Evolutionary conservation across 2,888 invertebrate species (phyloP), one percentile per base, ranked within the genome.

Genomic region (Piscicola geometra): DNA sequence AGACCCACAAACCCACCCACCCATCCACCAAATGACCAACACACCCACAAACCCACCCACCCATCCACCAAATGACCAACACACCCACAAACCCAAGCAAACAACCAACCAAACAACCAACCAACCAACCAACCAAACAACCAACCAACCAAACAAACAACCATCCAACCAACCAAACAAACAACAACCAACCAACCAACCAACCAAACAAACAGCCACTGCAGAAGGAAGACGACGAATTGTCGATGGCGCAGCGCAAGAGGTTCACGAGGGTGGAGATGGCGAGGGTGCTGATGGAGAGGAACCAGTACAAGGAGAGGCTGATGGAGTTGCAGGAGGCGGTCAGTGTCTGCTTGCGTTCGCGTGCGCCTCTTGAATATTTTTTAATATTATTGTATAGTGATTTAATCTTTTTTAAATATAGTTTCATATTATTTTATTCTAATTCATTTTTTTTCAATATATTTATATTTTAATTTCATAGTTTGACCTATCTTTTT

Each of bases 261-360:
- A 89, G 98, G 75, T 99, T 99, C 86, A 99, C 99, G 0, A 90
- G 99, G 75, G 94, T 97, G 0, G 99, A 99, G 87, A 99, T 99
- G 99, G 98, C 99, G 0, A 88, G 98, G 75, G 98, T 99, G 68
- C 89, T 99, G 21, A 96, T 98, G 95, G 99, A 99, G 86, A 89
- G 98, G 69, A 99, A 99, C 88, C 95, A 98, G 85, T 97, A 95
- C 86, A 98, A 96, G 88, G 99, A 99, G 86, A 90, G 94, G 71
- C 91, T 97, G 82, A 97, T 99, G 94, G 99, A 99, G 85, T 88
- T 99, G 1, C 96, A 98, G 87, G 97, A 98, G 84, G 97, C 97
- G 0, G 95, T 98, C 28, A 25, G 60, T 56, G 21, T n/a, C n/a
- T n/a, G n/a, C n/a, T n/a, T n/a, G n/a, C n/a, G n/a, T n/a, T n/a